Conservation (phyloP, 2,113 vertebrate genomes). For the Pomatorhinus ruficollis region DNA sequence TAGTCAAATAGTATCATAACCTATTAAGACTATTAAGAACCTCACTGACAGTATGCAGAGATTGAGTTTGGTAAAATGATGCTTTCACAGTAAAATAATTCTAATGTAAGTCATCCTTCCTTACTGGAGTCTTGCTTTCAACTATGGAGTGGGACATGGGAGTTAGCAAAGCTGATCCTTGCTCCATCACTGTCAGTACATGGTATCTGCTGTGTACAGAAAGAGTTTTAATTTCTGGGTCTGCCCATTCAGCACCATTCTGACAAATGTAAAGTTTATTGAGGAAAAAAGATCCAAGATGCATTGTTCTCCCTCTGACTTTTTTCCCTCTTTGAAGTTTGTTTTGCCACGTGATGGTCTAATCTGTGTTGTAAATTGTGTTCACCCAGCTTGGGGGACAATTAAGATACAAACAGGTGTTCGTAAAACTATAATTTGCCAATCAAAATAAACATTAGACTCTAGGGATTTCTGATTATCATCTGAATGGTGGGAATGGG, state of each 20-base stretch:
- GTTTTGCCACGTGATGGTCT: not conserved
- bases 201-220: not conserved
- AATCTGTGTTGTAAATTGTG: not conserved
- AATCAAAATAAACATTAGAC: slow-evolving; percentile 2
- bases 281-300: not conserved
- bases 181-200: not conserved
- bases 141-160: not conserved
- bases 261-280: not conserved
- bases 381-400: not conserved
- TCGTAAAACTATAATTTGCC: slow-evolving; percentile 28
- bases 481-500: not conserved
- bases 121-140: not conserved
- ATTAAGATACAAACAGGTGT: not conserved
- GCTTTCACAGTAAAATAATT: not conserved
- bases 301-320: not conserved
- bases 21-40: not conserved
- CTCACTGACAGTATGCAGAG: not conserved
- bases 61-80: not conserved
- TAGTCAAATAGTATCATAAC: not conserved
- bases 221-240: not conserved
- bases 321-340: not conserved
- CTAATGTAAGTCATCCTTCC: not conserved
- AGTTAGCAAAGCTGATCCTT: not conserved
- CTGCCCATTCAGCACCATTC: not conserved
- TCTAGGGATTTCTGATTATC: slow-evolving; percentile 25